Evolutionary conservation across 2,888 invertebrate species (phyloP).

Genomic region (Caenorhabditis plicata): DNA sequence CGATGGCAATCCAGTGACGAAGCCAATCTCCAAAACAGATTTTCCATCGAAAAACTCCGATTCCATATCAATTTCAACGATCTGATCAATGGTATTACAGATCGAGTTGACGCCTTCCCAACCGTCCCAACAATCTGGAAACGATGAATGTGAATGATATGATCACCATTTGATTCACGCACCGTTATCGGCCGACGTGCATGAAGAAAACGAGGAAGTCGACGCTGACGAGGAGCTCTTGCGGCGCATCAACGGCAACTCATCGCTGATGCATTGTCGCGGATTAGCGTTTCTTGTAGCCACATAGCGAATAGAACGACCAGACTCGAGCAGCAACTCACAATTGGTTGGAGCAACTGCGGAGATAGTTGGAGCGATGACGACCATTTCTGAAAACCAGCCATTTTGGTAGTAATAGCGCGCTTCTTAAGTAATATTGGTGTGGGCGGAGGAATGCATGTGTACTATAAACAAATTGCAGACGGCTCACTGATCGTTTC

Average conservation of each 20-base stretch:
- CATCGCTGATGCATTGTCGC: conserved; percentile 16
- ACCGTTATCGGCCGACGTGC: too few relatives aligned
- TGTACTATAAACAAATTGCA: too few relatives aligned
- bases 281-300: conserved; percentile 25
- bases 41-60: conserved; percentile 56
- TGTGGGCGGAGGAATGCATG: too few relatives aligned
- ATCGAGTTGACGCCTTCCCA: conserved; percentile 60
- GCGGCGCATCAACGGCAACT: conserved; percentile 15
- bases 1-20: conserved; percentile 58
- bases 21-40: conserved; percentile 59
- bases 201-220: too few relatives aligned
- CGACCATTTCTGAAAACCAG: too few relatives aligned
- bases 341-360: conserved; percentile 30
- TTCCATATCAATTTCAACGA: conserved; percentile 56
- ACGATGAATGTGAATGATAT: too few relatives aligned
- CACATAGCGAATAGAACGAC: conserved; percentile 38
- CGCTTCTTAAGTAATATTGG: too few relatives aligned
- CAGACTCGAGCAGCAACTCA: conserved; percentile 52
- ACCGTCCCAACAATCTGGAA: conserved; percentile 37
- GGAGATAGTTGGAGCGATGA: conserved; percentile 28
- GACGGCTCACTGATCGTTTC: too few relatives aligned
- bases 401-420: too few relatives aligned
- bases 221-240: too few relatives aligned
- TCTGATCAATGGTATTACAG: conserved; percentile 54
- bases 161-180: too few relatives aligned